phyloP scores from a whole-genome alignment of 2,888 invertebrate genomes.

The Pyralis farinalis region DNA sequence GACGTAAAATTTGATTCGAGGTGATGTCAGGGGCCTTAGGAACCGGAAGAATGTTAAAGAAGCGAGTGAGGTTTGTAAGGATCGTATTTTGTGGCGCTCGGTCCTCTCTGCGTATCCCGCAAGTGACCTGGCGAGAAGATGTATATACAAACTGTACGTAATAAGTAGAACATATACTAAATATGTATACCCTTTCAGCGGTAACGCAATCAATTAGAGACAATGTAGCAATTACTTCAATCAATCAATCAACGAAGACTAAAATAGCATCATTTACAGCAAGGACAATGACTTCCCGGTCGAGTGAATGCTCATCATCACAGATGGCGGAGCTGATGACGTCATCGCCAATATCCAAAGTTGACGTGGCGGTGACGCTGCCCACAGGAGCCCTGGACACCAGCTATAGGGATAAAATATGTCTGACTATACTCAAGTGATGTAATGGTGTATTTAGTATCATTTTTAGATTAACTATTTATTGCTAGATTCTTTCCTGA shows the following conservation, averaged over 20 bases:
- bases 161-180: too few relatives aligned
- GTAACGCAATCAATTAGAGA: not conserved
- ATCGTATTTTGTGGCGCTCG: too few relatives aligned
- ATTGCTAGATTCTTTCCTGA: too few relatives aligned
- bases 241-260: not conserved
- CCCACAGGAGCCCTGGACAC: conserved; percentile 57
- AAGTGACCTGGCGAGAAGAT: too few relatives aligned
- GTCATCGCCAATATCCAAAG: conserved; percentile 60
- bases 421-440: conserved; percentile 68
- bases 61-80: too few relatives aligned
- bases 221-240: not conserved
- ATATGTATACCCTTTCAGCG: too few relatives aligned
- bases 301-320: conserved; percentile 66
- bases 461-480: not conserved
- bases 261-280: conserved; percentile 35
- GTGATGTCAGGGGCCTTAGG: too few relatives aligned
- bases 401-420: conserved; percentile 69
- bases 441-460: conserved; percentile 7
- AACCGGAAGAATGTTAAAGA: too few relatives aligned
- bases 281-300: conserved; percentile 68
- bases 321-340: conserved; percentile 61
- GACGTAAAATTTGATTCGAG: too few relatives aligned
- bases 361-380: conserved; percentile 68
- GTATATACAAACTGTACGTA: too few relatives aligned
- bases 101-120: too few relatives aligned